Percentiles rank a stretch among this genome's conserved stretches.
phyloP scores from a whole-genome alignment of 2,888 invertebrate genomes.

The Bugulina stolonifera region DNA sequence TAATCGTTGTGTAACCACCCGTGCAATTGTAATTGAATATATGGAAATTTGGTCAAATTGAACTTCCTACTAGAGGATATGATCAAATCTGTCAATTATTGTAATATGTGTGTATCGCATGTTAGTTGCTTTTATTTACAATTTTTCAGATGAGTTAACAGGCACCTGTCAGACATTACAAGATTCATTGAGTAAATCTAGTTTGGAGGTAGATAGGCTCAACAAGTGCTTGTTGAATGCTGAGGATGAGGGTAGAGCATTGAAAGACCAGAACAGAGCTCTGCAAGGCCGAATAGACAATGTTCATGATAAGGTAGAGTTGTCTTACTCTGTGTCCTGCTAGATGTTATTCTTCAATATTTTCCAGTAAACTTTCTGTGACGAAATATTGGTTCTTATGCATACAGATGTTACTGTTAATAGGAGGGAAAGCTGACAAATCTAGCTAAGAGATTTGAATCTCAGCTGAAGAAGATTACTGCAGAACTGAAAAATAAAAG shows the following conservation, averaged over 20 bases:
- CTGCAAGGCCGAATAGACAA: background rate
- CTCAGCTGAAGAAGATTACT: constrained; percentile 33
- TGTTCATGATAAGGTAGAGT: constrained; percentile 12
- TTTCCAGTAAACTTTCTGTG: background rate
- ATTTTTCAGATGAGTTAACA: constrained; percentile 16
- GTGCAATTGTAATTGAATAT: no score
- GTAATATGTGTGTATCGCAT: no score
- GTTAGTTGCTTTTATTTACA: no score
- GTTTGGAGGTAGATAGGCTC: background rate
- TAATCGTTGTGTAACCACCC: no score
- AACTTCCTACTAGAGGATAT: no score
- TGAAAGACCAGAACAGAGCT: background rate
- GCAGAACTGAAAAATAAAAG: constrained; percentile 41
- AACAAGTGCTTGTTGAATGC: background rate
- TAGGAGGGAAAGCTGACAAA: constrained; percentile 15
- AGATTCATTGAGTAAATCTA: background rate
- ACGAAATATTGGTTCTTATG: no score
- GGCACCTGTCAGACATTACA: constrained; percentile 3
- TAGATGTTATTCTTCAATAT: background rate
- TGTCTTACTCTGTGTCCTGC: no score
- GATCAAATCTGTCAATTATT: no score
- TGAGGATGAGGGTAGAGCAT: background rate
- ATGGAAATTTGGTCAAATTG: no score
- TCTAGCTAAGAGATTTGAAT: constrained; percentile 33
- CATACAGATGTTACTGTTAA: no score